Evolutionary conservation across 1,140 invertebrate species (phyloP).

Genomic region (Cryptotermes secundus): DNA sequence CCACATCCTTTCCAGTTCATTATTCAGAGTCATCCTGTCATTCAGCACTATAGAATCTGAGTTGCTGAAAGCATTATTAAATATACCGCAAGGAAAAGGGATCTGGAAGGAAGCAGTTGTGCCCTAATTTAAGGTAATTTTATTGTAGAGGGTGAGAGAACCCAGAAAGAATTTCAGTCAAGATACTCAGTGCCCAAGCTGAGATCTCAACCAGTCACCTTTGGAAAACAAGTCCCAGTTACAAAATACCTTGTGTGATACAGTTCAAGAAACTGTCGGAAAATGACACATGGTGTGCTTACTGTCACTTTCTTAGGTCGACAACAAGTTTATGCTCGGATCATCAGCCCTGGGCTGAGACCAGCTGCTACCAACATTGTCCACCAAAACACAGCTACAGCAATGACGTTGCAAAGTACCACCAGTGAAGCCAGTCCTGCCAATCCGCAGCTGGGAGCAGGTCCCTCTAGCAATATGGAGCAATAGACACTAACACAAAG

Average conservation of each 20-base stretch:
- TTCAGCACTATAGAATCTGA: no score
- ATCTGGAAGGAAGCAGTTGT: no score
- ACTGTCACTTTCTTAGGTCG: slow-evolving; percentile 21
- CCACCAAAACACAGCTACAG: background rate
- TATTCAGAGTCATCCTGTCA: no score
- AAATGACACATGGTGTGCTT: background rate
- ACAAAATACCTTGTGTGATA: background rate
- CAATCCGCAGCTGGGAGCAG: background rate
- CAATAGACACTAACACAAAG: background rate
- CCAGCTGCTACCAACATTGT: slow-evolving; percentile 6
- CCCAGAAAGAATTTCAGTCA: no score
- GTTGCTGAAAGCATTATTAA: no score
- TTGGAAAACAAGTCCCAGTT: no score
- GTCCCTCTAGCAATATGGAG: background rate
- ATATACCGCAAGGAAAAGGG: no score
- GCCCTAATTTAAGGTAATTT: no score
- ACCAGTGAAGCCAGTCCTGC: background rate
- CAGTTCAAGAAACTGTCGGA: background rate
- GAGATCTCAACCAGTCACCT: no score
- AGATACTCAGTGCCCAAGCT: no score
- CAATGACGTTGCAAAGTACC: background rate
- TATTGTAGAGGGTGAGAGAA: no score
- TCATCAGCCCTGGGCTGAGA: slow-evolving; percentile 28
- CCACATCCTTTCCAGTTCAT: no score
- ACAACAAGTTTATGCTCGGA: slow-evolving; percentile 33